A percentile compares a stretch with the other conserved stretches of the same genome.
Conservation (phyloP, 2,888 invertebrate species). For the Acleris laterana region DNA sequence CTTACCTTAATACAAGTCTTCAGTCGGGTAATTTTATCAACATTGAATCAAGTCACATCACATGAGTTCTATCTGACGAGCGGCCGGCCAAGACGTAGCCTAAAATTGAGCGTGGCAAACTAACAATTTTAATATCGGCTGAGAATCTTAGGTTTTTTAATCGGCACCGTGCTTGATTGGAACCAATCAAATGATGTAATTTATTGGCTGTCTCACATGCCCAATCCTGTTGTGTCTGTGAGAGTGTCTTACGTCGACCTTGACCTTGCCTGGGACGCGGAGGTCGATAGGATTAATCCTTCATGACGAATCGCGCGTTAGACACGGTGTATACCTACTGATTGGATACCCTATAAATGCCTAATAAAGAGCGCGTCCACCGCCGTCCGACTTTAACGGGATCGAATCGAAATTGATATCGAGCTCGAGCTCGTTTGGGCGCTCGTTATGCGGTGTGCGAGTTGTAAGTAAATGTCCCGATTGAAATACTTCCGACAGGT, state of each 20-base stretch:
- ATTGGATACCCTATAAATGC: slow-evolving; percentile 69
- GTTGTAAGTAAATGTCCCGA: slow-evolving; percentile 6
- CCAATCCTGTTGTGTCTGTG: slow-evolving; percentile 52
- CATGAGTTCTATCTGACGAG: neutral
- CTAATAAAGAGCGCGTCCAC: slow-evolving; percentile 65
- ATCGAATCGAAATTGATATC: slow-evolving; percentile 16
- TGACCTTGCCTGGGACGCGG: slow-evolving; percentile 57
- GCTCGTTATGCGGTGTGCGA: slow-evolving; percentile 4
- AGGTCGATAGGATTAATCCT: slow-evolving; percentile 63
- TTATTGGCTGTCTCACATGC: slow-evolving; percentile 64
- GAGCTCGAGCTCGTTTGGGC: slow-evolving; percentile 1
- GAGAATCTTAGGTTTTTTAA: slow-evolving; percentile 61
- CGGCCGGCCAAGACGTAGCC: slow-evolving; percentile 21
- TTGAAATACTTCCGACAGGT: slow-evolving; percentile 16
- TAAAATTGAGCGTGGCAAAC: slow-evolving; percentile 59
- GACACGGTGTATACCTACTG: slow-evolving; percentile 61
- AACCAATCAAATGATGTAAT: slow-evolving; percentile 79
- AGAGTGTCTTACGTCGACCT: slow-evolving; percentile 53
- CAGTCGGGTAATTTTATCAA: neutral
- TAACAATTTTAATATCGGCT: slow-evolving; percentile 55
- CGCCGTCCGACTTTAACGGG: slow-evolving; percentile 46
- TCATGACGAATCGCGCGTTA: slow-evolving; percentile 70
- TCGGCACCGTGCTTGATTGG: slow-evolving; percentile 74
- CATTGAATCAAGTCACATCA: neutral
- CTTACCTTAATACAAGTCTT: neutral